Conservation (phyloP, 2,888 invertebrate species). For the Bugula neritina region DNA sequence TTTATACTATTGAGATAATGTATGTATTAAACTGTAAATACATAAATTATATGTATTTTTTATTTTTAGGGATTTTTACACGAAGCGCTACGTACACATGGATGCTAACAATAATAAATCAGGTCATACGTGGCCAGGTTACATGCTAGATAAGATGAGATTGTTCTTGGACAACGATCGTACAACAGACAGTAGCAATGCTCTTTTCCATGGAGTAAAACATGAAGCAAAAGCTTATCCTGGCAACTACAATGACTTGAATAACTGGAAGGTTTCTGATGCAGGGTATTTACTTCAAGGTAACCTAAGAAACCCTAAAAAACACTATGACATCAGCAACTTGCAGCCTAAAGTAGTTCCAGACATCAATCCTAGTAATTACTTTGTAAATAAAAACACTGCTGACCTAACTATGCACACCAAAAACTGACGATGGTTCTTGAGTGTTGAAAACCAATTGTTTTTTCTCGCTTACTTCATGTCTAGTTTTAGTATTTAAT, state of each 20-base stretch:
- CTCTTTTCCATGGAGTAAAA: constrained; percentile 36
- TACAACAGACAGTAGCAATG: constrained; percentile 30
- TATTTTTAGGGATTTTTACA: neutral
- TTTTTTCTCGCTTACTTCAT: too few species aligned
- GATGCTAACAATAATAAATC: constrained; percentile 29
- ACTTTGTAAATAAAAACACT: constrained; percentile 3
- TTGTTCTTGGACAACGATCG: constrained; percentile 41
- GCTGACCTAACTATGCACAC: constrained; percentile 9
- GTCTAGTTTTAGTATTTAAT: too few species aligned
- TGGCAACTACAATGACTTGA: constrained; percentile 36
- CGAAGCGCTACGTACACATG: neutral
- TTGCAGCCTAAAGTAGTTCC: neutral
- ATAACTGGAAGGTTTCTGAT: constrained; percentile 37
- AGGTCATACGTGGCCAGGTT: constrained; percentile 48
- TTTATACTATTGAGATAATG: too few species aligned
- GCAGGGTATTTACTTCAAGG: constrained; percentile 37
- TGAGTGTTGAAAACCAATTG: too few species aligned
- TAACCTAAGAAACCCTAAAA: constrained; percentile 11
- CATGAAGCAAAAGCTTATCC: constrained; percentile 33
- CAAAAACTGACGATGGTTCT: neutral
- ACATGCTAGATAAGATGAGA: constrained; percentile 44
- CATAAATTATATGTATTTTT: too few species aligned
- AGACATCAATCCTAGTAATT: neutral
- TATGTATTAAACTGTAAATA: too few species aligned
- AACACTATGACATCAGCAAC: neutral